Conservation (phyloP, 2,113 vertebrate genomes). For the Ia io region DNA sequence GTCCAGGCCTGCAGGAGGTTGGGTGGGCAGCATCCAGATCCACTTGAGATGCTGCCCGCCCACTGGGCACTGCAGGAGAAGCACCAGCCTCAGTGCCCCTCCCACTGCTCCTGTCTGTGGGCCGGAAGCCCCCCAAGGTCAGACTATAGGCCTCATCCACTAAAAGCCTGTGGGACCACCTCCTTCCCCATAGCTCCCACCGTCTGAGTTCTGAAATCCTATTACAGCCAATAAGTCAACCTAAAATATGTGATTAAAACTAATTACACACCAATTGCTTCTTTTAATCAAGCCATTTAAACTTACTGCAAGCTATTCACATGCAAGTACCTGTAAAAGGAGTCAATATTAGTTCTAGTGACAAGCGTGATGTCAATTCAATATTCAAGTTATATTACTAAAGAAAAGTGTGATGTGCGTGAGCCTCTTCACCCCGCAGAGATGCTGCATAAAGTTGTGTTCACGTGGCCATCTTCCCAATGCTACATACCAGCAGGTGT, state of each 20-base stretch:
- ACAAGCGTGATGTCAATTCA: background rate
- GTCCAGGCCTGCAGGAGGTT: background rate
- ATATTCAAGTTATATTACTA: background rate
- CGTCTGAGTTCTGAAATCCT: background rate
- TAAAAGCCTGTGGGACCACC: background rate
- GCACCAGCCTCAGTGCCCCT: background rate
- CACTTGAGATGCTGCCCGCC: background rate
- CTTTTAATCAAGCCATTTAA: background rate
- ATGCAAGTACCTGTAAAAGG: background rate
- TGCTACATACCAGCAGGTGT: background rate
- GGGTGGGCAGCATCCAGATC: background rate
- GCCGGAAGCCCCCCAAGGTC: background rate
- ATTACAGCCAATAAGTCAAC: background rate
- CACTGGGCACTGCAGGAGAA: too few species aligned
- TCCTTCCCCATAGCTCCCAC: background rate
- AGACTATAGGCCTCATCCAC: background rate
- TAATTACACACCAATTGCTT: background rate
- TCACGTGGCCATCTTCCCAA: background rate
- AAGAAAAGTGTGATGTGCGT: accelerated
- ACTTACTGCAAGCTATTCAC: background rate
- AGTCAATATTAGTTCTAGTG: too few species aligned
- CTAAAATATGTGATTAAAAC: background rate
- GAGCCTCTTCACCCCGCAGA: accelerated
- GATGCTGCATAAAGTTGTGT: background rate
- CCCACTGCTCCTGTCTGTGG: background rate